Evolutionary conservation across 2,797 vertebrate genomes (phyloP), one percentile per base, ranked within the genome.

Genomic region (Chrysocyon brachyurus): DNA sequence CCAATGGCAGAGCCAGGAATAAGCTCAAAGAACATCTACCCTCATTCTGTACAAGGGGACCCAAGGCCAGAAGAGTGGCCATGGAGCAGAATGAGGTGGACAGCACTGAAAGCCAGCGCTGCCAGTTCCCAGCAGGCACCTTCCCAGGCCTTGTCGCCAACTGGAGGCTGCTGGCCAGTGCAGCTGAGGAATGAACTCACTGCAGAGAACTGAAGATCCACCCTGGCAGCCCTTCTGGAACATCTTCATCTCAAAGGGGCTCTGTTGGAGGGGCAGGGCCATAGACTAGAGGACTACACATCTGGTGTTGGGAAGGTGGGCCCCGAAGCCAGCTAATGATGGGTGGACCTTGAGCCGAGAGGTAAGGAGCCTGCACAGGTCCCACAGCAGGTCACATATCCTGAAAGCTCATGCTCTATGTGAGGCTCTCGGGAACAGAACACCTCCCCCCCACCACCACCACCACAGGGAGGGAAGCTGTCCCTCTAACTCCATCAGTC

Each of bases 161-260:
- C 31, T 5, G 17, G 15, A 31, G 31, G 24, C 31, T 12, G 36
- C 63, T 54, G 56, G 8, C 79, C 1, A 10, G 5, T 28, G 24
- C 61, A 33, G 17, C n/a, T 61, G 54, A 83, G 33, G 19, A 28
- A 22, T 21, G 70, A 84, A 75, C 24, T 54, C 49, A 63, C 4
- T 12, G 22, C 22, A 9, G 24, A 66, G 72, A 16, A 22, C 16
- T 28, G n/a, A 61, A 12, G 8, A 26, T 12, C 28, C 10, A 17
- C 28, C n/a, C 56, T 31, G 8, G 49, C 3, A 4, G n/a, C 46
- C 33, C 26, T 6, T 5, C 59, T 5, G 0, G 0, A 36, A 11
- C 22, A 2, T 21, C 33, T 79, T 63, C 54, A 26, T 54, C 52
- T 61, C 46, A 4, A 12, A 19, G 79, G 16, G 1, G 16, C 9